Percentiles rank a stretch among this genome's conserved stretches.
These are phyloP conservation scores for Larimichthys crocea DNA, from an alignment of 2,113 vertebrate species.

Conservation along the genomic window DNA sequence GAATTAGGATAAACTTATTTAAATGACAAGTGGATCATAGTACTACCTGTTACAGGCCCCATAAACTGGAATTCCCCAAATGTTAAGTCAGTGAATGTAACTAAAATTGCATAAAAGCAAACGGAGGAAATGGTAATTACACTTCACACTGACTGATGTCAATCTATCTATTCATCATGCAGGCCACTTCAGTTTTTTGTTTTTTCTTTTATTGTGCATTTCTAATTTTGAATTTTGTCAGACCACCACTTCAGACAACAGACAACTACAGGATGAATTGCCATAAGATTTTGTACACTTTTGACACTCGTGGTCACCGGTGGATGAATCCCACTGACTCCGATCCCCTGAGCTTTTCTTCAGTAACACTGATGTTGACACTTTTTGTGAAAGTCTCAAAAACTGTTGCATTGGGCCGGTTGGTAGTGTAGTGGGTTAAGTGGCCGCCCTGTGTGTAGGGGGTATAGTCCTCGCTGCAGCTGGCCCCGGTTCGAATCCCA, in stretches of 20 bases:
- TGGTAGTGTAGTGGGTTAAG: no score
- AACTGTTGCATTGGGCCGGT: no score
- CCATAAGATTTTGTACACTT: background rate
- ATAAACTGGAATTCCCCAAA: conserved; percentile 31
- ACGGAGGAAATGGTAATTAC: background rate
- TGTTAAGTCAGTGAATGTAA: background rate
- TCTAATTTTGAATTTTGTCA: background rate
- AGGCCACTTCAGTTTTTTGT: no score
- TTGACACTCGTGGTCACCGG: background rate
- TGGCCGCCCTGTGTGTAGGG: no score
- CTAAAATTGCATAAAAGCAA: background rate
- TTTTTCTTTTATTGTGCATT: background rate
- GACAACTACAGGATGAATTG: background rate
- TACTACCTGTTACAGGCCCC: background rate
- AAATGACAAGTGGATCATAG: conserved; percentile 12
- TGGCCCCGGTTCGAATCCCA: no score
- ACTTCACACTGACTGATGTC: background rate
- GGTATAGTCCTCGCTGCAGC: no score
- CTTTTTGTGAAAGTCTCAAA: background rate
- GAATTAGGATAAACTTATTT: conserved; percentile 35
- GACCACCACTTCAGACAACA: background rate
- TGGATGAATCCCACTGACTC: background rate
- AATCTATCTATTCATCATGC: no score
- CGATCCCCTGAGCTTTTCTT: background rate
- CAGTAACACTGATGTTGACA: background rate